These are phyloP conservation scores for Prietella phreatophila DNA, from an alignment of 2,113 vertebrate genomes.

Conservation along the genomic window DNA sequence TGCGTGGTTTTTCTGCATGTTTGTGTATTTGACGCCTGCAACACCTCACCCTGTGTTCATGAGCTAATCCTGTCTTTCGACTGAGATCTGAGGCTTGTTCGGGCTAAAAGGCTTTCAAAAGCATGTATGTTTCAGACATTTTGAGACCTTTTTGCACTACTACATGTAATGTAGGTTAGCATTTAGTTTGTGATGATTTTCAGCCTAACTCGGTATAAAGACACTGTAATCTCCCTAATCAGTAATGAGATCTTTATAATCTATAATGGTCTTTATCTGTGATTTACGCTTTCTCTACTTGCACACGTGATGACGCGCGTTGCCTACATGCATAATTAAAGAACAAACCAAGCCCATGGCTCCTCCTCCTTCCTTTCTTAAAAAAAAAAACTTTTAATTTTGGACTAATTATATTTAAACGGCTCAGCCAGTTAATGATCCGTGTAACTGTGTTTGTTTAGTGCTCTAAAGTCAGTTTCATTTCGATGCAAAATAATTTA, in stretches of 20 bases:
- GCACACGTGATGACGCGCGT: not conserved
- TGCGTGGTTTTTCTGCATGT: conserved; percentile 22
- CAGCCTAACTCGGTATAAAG: not conserved
- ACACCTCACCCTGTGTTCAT: not conserved
- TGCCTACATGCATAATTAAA: not conserved
- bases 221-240: not conserved
- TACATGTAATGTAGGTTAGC: not conserved
- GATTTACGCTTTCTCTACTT: not conserved
- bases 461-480: not conserved
- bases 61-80: not conserved
- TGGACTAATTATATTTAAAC: not conserved
- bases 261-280: not conserved
- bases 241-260: not conserved
- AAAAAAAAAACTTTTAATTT: too few relatives aligned
- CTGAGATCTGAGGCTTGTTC: not conserved
- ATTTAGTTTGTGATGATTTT: not conserved
- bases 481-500: not conserved
- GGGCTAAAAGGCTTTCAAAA: not conserved
- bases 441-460: too few relatives aligned
- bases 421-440: not conserved
- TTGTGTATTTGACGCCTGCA: conserved; percentile 16
- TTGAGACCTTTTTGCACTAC: not conserved
- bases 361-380: not conserved
- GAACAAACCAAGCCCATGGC: not conserved
- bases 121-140: not conserved